Evolutionary conservation across 2,888 invertebrate species (phyloP), one percentile per base, ranked within the genome.

Genomic region (Gortyna flavago): DNA sequence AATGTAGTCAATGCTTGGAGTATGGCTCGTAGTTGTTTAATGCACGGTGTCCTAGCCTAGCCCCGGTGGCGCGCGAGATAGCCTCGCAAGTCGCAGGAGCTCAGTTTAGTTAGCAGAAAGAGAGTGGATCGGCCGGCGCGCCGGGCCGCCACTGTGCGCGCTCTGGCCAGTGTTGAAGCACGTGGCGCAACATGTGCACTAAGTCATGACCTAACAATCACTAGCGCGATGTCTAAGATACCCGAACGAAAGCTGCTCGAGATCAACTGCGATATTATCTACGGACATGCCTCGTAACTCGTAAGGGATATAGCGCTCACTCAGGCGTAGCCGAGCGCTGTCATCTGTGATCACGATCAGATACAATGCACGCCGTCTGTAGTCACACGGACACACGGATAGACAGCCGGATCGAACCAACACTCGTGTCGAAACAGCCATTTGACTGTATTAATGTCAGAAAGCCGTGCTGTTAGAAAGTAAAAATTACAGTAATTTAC

Each of bases 151-250:
- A 1, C 44, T 0, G 48, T 54, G n/a, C 59, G n/a, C 41, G 48
- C 51, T 18, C 62, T 59, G 72, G 35, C 38, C 54, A 41, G 35
- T 64, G 38, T 48, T 35, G 32, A 29, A 77, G 73, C 66, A 13
- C 35, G 51, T 84, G 75, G 65, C 65, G 72, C 79, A 83, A 84
- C 72, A 75, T 72, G 67, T 51, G 85, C 64, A 68, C 71, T 41
- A 76, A 67, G 57, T 75, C 69, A 62, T 78, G 72, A 83, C 57
- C 74, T 62, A 72, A 84, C 83, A 75, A 66, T 85, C 79, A 35
- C 74, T 72, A 29, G 38, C 21, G 62, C 85, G 65, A 83, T 65
- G 61, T 77, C 74, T 71, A 48, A 25, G 74, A 13, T n/a, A 44
- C 21, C 65, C 25, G 61, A 61, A 61, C 71, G 71, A 74, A 65